Percentiles rank a stretch among this genome's conserved stretches.
These are phyloP conservation scores for Acromyrmex heyeri DNA, from an alignment of 1,140 invertebrate species.

Conservation along the genomic window DNA sequence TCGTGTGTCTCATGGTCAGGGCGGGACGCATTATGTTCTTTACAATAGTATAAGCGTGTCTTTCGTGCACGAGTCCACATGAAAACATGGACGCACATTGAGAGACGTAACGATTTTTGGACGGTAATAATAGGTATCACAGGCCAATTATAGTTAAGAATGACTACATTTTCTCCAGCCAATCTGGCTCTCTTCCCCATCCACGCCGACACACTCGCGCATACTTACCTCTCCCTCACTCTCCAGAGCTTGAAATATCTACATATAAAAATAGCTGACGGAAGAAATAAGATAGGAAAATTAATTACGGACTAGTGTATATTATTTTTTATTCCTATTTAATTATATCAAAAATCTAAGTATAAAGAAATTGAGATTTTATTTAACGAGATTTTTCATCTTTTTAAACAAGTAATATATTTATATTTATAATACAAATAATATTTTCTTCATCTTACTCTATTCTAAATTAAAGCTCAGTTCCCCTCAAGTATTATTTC, in stretches of 20 bases:
- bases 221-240: not conserved
- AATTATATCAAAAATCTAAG: not conserved
- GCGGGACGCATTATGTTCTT: conserved; percentile 67
- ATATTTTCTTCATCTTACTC: too few species aligned
- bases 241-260: not conserved
- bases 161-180: not conserved
- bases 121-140: conserved; percentile 3
- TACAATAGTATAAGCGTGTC: conserved; percentile 54
- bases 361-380: not conserved
- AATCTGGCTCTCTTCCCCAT: not conserved
- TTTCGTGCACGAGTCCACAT: conserved; percentile 38
- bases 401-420: not conserved
- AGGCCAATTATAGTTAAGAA: not conserved
- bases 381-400: not conserved
- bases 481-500: not conserved
- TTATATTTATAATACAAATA: too few species aligned
- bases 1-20: conserved; percentile 69
- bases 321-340: not conserved
- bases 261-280: conserved; percentile 16
- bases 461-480: conserved; percentile 16
- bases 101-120: conserved; percentile 29
- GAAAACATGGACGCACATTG: conserved; percentile 44
- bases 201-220: not conserved
- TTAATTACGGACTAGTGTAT: not conserved
- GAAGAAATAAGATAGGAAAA: conserved; percentile 15